Conservation (phyloP, 2,113 vertebrate species). For the Penelope pileata region DNA sequence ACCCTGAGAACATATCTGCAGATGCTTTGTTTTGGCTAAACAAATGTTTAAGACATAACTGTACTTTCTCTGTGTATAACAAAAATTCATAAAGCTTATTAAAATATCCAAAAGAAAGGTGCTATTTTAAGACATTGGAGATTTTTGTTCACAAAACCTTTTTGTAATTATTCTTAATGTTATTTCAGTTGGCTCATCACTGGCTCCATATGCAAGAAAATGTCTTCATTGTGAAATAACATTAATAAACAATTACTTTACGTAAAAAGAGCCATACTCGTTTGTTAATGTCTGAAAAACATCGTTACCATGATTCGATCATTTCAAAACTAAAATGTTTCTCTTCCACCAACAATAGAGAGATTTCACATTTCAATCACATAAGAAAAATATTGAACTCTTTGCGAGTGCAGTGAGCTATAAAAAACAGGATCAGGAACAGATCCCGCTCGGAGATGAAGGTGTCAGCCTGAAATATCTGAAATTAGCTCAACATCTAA, state of each 20-base stretch:
- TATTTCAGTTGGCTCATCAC: conserved; percentile 50
- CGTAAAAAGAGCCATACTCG: neutral
- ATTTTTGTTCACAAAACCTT: conserved; percentile 45
- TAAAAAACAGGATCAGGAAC: neutral
- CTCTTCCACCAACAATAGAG: neutral
- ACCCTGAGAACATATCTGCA: conserved; percentile 59
- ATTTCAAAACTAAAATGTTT: conserved; percentile 19
- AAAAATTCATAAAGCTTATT: conserved; percentile 27
- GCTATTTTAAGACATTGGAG: conserved; percentile 67
- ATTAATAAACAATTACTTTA: conserved; percentile 25
- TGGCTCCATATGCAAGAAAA: neutral
- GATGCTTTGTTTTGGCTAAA: conserved; percentile 26
- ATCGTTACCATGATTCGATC: neutral
- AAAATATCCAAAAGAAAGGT: conserved; percentile 35
- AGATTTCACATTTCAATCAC: conserved; percentile 40
- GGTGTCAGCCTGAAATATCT: neutral
- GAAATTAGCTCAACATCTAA: neutral
- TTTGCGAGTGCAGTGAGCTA: conserved; percentile 29
- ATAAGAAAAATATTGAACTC: neutral
- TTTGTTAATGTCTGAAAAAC: neutral
- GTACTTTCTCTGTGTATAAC: conserved; percentile 52
- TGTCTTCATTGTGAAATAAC: conserved; percentile 30
- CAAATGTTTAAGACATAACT: conserved; percentile 67
- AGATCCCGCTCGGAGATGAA: neutral
- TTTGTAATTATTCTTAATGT: neutral